These are phyloP conservation scores for Metellina segmentata DNA, from an alignment of 2,888 invertebrate genomes.

Conservation along the genomic window DNA sequence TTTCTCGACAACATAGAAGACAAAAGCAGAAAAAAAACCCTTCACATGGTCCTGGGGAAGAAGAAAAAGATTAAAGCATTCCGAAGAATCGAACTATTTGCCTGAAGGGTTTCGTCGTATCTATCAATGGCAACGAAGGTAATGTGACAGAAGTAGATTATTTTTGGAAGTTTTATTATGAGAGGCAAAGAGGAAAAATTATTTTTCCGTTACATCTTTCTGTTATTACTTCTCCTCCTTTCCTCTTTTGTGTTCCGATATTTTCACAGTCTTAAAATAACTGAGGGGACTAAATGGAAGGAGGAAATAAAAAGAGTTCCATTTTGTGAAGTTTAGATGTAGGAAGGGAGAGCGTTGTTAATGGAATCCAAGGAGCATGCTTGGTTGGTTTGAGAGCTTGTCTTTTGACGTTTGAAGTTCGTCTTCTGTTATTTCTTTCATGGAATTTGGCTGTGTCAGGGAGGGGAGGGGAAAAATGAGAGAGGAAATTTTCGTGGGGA, in stretches of 20 bases:
- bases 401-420: slow-evolving; percentile 40
- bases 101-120: slow-evolving; percentile 40
- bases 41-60: not conserved
- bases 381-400: slow-evolving; percentile 31
- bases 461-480: not conserved
- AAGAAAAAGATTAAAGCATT: slow-evolving; percentile 50
- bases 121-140: slow-evolving; percentile 53
- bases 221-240: slow-evolving; percentile 44
- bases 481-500: slow-evolving; percentile 18
- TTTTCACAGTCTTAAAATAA: slow-evolving; percentile 58
- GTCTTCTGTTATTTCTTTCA: slow-evolving; percentile 20
- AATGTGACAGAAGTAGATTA: slow-evolving; percentile 67
- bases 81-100: slow-evolving; percentile 61
- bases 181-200: slow-evolving; percentile 26
- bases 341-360: slow-evolving; percentile 25
- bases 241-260: slow-evolving; percentile 23
- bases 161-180: slow-evolving; percentile 63
- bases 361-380: slow-evolving; percentile 51
- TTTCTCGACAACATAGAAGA: not conserved
- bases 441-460: not conserved
- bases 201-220: slow-evolving; percentile 52
- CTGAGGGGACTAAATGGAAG: slow-evolving; percentile 23
- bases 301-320: not conserved
- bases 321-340: slow-evolving; percentile 39
- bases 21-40: slow-evolving; percentile 16